phyloP scores from a whole-genome alignment of 2,797 vertebrate species.

The Microcaecilia unicolor region DNA sequence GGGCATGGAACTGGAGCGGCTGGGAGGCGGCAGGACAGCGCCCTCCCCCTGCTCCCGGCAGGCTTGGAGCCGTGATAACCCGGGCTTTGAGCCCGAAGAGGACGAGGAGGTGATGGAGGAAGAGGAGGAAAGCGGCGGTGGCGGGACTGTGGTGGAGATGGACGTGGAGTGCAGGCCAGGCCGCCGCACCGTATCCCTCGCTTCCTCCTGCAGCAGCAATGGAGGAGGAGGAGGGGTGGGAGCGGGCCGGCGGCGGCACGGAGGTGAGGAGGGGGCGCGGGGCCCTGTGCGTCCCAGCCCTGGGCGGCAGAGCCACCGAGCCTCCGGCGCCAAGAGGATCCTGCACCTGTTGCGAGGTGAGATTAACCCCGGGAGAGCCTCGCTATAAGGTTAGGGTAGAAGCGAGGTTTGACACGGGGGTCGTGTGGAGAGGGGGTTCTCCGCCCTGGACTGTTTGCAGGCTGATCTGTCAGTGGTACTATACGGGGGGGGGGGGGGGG shows the following conservation, averaged over 20 bases:
- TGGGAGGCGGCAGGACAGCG: conserved; percentile 49
- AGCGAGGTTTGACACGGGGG: too few species aligned
- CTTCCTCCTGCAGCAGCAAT: conserved; percentile 42
- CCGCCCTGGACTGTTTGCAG: too few species aligned
- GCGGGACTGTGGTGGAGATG: conserved; percentile 65
- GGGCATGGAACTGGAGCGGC: conserved; percentile 46
- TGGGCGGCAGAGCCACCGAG: conserved; percentile 33
- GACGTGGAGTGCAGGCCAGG: conserved; percentile 80
- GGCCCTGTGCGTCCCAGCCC: conserved; percentile 6
- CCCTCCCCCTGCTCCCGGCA: conserved; percentile 76
- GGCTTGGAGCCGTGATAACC: conserved; percentile 92
- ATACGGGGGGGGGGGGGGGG: too few species aligned
- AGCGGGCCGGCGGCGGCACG: conserved; percentile 46
- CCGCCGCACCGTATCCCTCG: conserved; percentile 42
- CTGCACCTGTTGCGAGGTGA: conserved; percentile 79
- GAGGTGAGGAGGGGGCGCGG: conserved; percentile 47
- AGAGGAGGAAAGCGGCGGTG: conserved; percentile 42
- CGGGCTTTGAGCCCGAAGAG: conserved; percentile 86
- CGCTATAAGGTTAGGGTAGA: too few species aligned
- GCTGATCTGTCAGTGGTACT: too few species aligned
- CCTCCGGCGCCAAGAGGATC: conserved; percentile 65
- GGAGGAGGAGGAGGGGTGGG: conserved; percentile 10
- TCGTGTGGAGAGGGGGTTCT: too few species aligned
- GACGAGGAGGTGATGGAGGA: conserved; percentile 61
- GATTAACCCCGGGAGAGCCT: too few species aligned